These are phyloP conservation scores for Tridacna crocea DNA, from an alignment of 2,888 invertebrate genomes.

Conservation along the genomic window DNA sequence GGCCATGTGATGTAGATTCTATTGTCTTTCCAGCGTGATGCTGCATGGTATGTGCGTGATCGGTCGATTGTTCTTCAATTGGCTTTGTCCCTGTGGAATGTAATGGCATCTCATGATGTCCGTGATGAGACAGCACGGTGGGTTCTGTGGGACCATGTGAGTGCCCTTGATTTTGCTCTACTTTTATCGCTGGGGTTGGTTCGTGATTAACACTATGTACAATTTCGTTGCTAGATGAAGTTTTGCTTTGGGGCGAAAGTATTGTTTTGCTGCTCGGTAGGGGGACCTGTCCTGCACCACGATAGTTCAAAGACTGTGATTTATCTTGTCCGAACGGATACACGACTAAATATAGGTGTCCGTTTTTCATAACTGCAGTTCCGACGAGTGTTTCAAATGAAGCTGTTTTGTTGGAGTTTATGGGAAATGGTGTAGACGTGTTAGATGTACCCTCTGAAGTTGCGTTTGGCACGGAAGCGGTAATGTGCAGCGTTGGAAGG, in stretches of 20 bases:
- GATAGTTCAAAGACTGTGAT: constrained; percentile 25
- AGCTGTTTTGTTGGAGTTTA: neutral
- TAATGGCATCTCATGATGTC: neutral
- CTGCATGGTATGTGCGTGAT: neutral
- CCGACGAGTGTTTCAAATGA: constrained; percentile 42
- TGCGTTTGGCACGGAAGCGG: constrained; percentile 34
- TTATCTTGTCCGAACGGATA: constrained; percentile 47
- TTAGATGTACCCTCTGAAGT: neutral
- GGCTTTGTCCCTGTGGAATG: neutral
- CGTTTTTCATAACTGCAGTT: constrained; percentile 51
- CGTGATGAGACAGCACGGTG: neutral
- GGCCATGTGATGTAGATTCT: neutral
- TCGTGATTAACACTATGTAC: neutral
- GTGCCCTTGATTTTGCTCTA: neutral
- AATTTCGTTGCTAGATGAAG: neutral
- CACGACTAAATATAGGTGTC: constrained; percentile 50
- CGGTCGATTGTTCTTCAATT: neutral
- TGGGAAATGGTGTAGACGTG: neutral
- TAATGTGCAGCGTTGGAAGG: constrained; percentile 51
- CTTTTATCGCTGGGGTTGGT: neutral
- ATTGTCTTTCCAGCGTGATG: neutral
- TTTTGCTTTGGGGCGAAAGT: neutral
- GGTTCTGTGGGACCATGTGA: neutral
- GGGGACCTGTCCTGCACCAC: neutral
- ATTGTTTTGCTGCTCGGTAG: neutral